These are phyloP conservation scores for Leucoma salicis DNA, from an alignment of 2,888 invertebrate species.

Conservation along the genomic window DNA sequence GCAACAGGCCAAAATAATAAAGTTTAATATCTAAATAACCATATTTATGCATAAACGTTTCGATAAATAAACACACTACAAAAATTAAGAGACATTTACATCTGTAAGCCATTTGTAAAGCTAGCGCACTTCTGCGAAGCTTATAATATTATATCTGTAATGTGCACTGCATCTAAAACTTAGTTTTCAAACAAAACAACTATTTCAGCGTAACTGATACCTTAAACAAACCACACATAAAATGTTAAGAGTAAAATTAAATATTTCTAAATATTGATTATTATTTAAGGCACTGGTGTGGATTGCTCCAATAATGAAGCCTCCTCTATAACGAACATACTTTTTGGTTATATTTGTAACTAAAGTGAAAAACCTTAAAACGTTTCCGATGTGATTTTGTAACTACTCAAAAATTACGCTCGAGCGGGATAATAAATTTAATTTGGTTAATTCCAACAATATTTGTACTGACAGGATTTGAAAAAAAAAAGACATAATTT, in stretches of 20 bases:
- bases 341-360: constrained; percentile 6
- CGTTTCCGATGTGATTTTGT: too few species aligned
- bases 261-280: constrained; percentile 34
- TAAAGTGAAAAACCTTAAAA: too few species aligned
- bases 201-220: constrained; percentile 25
- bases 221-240: constrained; percentile 20
- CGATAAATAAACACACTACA: constrained; percentile 41
- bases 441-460: constrained; percentile 22
- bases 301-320: constrained; percentile 29
- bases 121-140: constrained; percentile 27
- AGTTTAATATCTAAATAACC: constrained; percentile 39
- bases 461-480: constrained; percentile 43
- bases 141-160: constrained; percentile 11
- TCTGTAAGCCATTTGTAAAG: constrained; percentile 18
- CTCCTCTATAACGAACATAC: constrained; percentile 7
- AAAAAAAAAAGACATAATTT: constrained; percentile 17
- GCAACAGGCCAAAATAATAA: constrained; percentile 60
- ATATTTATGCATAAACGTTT: constrained; percentile 43
- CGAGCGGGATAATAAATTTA: not conserved
- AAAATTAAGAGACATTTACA: constrained; percentile 32
- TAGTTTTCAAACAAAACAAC: constrained; percentile 19
- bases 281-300: constrained; percentile 59
- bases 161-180: constrained; percentile 33
- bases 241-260: constrained; percentile 15
- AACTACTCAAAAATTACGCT: too few species aligned